These are phyloP conservation scores for Cantharis flavilabris DNA, from an alignment of 2,888 invertebrate species.

Conservation along the genomic window DNA sequence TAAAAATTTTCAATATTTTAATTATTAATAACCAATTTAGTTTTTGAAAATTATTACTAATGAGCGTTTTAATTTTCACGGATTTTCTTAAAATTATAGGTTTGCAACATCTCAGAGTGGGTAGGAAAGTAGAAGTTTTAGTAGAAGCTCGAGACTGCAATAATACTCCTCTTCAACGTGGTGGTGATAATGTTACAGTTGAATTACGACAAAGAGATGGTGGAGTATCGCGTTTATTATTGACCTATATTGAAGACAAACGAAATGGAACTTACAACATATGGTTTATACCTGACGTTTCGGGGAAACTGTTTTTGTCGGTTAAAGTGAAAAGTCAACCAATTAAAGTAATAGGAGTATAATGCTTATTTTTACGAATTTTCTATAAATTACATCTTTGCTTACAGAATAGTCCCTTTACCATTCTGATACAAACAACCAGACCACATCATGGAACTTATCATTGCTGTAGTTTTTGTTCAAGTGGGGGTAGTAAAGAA, in stretches of 20 bases:
- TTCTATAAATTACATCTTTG: background rate
- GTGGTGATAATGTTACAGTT: slow-evolving; percentile 66
- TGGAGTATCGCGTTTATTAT: slow-evolving; percentile 49
- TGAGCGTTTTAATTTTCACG: background rate
- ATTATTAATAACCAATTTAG: no score
- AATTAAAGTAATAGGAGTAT: slow-evolving; percentile 60
- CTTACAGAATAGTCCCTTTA: slow-evolving; percentile 70
- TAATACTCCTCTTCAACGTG: slow-evolving; percentile 68
- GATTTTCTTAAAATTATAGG: slow-evolving; percentile 46
- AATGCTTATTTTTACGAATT: background rate
- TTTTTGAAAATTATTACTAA: no score
- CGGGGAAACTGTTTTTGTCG: slow-evolving; percentile 66
- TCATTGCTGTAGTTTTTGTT: slow-evolving; percentile 84
- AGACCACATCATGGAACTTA: slow-evolving; percentile 72
- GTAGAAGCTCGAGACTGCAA: slow-evolving; percentile 67
- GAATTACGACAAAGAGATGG: slow-evolving; percentile 61
- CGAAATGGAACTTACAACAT: slow-evolving; percentile 69
- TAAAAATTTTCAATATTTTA: no score
- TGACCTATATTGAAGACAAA: slow-evolving; percentile 63
- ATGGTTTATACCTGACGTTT: slow-evolving; percentile 64
- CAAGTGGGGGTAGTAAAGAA: slow-evolving; percentile 73
- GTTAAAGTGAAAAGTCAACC: slow-evolving; percentile 67
- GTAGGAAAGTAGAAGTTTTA: slow-evolving; percentile 63
- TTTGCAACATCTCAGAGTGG: slow-evolving; percentile 65
- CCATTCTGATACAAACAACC: slow-evolving; percentile 65